Evolutionary conservation across 2,797 vertebrate species (phyloP).

Genomic region (Momotus momota): DNA sequence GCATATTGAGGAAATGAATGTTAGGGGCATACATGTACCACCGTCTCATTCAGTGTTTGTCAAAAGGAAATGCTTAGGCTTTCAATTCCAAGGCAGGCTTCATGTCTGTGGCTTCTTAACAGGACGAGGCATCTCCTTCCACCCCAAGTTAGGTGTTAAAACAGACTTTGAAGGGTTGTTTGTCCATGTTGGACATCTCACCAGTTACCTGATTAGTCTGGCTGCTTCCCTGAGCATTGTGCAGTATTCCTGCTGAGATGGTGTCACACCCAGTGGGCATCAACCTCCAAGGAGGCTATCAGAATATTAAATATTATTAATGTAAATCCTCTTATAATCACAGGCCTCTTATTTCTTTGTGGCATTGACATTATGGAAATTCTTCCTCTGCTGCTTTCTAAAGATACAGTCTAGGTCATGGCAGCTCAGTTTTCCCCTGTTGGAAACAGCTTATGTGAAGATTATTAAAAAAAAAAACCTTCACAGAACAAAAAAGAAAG

Average conservation of each 20-base stretch:
- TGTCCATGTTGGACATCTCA: background rate
- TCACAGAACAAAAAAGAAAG: background rate
- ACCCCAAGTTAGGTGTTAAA: background rate
- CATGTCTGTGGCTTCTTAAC: background rate
- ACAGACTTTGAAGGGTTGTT: background rate
- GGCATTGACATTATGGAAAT: background rate
- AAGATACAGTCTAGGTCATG: background rate
- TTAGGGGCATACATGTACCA: background rate
- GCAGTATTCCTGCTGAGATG: background rate
- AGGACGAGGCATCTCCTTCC: background rate
- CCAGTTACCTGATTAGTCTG: background rate
- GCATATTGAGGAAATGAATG: background rate
- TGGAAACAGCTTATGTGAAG: background rate
- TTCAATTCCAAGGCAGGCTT: background rate
- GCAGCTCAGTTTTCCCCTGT: background rate
- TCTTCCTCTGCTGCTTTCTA: background rate
- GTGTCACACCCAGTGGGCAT: background rate
- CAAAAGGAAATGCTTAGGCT: background rate
- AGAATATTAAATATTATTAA: background rate
- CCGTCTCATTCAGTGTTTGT: background rate
- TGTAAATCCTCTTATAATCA: background rate
- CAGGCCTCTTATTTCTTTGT: background rate
- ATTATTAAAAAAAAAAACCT: background rate
- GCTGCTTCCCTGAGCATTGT: background rate
- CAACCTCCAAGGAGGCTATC: background rate